Evolutionary conservation across 2,888 invertebrate species (phyloP), one percentile per base, ranked within the genome.

Genomic region (Allacma fusca): DNA sequence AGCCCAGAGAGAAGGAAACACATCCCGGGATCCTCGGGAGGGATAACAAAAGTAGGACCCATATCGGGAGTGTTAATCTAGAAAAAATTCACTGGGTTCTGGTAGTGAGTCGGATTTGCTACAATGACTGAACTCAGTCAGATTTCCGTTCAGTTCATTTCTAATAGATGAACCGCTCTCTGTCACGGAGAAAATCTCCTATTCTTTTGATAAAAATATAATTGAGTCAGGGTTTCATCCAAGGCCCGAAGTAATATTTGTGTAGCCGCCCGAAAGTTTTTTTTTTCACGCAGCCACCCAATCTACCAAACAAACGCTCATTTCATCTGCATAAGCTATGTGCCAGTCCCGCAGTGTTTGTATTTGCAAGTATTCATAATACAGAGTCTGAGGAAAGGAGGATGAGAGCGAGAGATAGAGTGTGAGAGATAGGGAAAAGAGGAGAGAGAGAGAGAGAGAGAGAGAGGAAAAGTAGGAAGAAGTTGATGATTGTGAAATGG

Each of bases 161-260:
- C 34, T 34, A n/a, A n/a, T n/a, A n/a, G n/a, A n/a, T n/a, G n/a
- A n/a, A n/a, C n/a, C 34, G 4, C 34, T 34, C 34, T 34, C 34
- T 34, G 34, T 9, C 34, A 34, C 9, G 34, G 9, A 64, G 24
- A 64, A 64, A 24, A 16, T 12, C 28, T 19, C 34, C 34, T 28
- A 44, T 12, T 67, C 75, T 67, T 75, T 67, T 75, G 75, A 75
- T 67, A 75, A 75, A 67, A 67, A 67, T 75, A 67, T 67, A 75
- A 75, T 75, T 68, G 13, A 21, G 28, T 29, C 9, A 13, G 40
- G 5, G 34, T 70, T 12, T 43, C 40, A 34, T 70, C 40, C 21
- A 16, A 34, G 40, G 26, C 1, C 12, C 23, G 4, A 7, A 9
- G 34, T 9, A 7, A 34, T 34, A 34, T 34, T 9, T 7, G 9